Conservation (phyloP, 2,888 invertebrate species). For the Scelioninae gen. 1 region DNA sequence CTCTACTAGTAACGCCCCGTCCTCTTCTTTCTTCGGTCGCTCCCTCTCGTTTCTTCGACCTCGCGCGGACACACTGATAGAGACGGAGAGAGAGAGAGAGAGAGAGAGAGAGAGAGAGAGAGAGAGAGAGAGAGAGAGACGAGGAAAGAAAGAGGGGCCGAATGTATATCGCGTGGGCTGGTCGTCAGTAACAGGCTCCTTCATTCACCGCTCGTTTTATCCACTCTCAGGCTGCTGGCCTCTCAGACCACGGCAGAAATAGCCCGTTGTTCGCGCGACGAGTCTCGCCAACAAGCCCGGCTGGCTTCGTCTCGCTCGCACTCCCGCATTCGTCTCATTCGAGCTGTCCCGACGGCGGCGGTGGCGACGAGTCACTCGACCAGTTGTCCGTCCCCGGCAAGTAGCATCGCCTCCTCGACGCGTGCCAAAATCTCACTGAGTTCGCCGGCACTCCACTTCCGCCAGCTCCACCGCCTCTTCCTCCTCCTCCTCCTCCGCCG, state of each 20-base stretch:
- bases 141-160: conserved; percentile 76
- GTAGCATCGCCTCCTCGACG: conserved; percentile 67
- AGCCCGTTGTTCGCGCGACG: conserved; percentile 77
- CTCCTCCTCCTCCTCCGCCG: conserved; percentile 70
- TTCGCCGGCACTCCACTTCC: conserved; percentile 71
- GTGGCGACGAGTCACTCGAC: conserved; percentile 68
- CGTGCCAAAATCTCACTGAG: conserved; percentile 68
- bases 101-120: no score
- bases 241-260: conserved; percentile 84
- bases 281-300: conserved; percentile 72
- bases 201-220: conserved; percentile 84
- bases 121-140: conserved; percentile 61
- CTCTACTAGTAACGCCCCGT: conserved; percentile 32
- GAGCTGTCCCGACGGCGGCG: conserved; percentile 62
- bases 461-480: conserved; percentile 69
- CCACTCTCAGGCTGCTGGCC: conserved; percentile 77
- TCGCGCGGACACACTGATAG: conserved; percentile 48
- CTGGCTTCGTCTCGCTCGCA: conserved; percentile 76
- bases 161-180: conserved; percentile 80
- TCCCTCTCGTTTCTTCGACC: conserved; percentile 66
- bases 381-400: conserved; percentile 57
- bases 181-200: conserved; percentile 83
- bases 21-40: conserved; percentile 70
- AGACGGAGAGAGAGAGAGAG: no score
- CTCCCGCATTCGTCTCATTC: conserved; percentile 78